Percentiles rank a stretch among this genome's conserved stretches.
Conservation (phyloP, 1,140 invertebrate genomes). For the Metopolophium dirhodum region DNA sequence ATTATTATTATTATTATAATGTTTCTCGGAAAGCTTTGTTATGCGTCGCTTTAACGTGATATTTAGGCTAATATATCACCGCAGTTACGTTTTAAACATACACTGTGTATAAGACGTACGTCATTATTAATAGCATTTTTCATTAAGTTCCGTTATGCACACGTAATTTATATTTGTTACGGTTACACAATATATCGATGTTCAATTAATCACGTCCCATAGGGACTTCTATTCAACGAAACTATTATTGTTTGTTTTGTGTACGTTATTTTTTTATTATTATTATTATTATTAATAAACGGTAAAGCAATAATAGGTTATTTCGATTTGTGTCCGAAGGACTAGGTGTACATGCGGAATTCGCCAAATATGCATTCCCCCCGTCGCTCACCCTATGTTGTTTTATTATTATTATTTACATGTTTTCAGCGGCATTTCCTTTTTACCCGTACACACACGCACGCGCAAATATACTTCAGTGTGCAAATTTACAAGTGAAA, state of each 20-base stretch:
- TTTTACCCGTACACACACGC: not conserved
- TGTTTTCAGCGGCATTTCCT: constrained; percentile 24
- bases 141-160: constrained; percentile 40
- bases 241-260: not conserved
- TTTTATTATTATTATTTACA: constrained; percentile 50
- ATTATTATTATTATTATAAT: not conserved
- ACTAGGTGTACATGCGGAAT: not conserved
- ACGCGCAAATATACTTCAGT: not conserved
- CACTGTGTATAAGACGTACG: not conserved
- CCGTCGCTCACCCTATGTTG: not conserved
- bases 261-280: constrained; percentile 11
- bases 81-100: not conserved
- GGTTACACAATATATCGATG: constrained; percentile 13
- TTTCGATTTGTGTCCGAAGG: constrained; percentile 21
- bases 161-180: constrained; percentile 43
- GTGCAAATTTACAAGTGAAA: constrained; percentile 55
- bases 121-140: constrained; percentile 30
- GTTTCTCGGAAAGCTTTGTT: not conserved
- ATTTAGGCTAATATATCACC: constrained; percentile 25
- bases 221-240: not conserved
- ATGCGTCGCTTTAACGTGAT: too few relatives aligned
- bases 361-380: not conserved
- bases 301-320: not conserved
- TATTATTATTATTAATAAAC: not conserved
- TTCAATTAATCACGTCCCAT: constrained; percentile 36